Conservation (phyloP, 2,888 invertebrate species). For the Achlya flavicornis region DNA sequence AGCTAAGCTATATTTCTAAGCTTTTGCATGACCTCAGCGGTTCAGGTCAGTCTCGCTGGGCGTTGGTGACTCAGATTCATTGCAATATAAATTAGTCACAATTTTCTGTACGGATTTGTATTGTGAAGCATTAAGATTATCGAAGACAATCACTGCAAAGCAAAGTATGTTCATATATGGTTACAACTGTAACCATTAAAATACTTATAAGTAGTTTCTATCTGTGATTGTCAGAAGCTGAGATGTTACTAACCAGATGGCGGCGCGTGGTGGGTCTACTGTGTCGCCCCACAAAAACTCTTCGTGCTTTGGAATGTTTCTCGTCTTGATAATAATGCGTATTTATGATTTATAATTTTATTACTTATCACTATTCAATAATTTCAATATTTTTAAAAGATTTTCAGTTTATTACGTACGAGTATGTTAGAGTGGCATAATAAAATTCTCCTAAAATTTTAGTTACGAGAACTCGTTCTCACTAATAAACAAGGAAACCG, state of each 20-base stretch:
- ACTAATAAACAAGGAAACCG: conserved; percentile 81
- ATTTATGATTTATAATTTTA: conserved; percentile 16
- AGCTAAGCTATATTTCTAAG: no score
- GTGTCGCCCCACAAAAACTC: conserved; percentile 58
- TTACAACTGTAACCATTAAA: conserved; percentile 47
- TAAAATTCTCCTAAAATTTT: conserved; percentile 46
- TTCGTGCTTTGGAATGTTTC: conserved; percentile 24
- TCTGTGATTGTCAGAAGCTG: conserved; percentile 71
- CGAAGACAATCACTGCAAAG: conserved; percentile 41
- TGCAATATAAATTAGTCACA: conserved; percentile 9
- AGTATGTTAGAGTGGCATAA: conserved; percentile 28
- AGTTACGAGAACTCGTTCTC: conserved; percentile 67
- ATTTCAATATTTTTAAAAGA: background rate
- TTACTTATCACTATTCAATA: background rate
- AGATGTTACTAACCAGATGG: conserved; percentile 80
- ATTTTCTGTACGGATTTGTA: conserved; percentile 19
- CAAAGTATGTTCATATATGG: conserved; percentile 40
- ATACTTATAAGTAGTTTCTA: conserved; percentile 52
- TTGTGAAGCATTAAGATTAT: conserved; percentile 12
- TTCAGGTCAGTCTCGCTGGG: conserved; percentile 18
- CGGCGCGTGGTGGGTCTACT: conserved; percentile 70
- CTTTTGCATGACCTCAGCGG: background rate
- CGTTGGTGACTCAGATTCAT: background rate
- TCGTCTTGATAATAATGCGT: conserved; percentile 16
- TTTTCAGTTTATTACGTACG: conserved; percentile 10